Conservation (phyloP, 2,888 invertebrate genomes). For the Tenthredo amoena region DNA sequence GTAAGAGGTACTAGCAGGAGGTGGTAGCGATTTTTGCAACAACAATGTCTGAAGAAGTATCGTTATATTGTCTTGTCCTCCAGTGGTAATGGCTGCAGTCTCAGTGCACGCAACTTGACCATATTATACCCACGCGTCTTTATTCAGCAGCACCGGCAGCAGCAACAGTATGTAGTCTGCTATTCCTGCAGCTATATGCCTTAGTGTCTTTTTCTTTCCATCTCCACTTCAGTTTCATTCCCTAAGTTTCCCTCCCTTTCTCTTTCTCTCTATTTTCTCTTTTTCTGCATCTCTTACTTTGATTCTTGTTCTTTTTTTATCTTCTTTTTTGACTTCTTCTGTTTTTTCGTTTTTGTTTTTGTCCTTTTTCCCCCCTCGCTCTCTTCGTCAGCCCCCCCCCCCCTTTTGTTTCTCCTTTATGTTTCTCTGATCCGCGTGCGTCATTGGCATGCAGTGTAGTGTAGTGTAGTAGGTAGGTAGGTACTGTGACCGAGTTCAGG, state of each 20-base stretch:
- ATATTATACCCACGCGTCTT: conserved; percentile 10
- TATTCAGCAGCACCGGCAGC: not conserved
- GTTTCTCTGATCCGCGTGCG: conserved; percentile 17
- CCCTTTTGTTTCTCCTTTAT: not conserved
- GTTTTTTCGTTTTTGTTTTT: not conserved
- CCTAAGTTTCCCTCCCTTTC: not conserved
- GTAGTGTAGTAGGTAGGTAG: not conserved
- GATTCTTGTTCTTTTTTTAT: not conserved
- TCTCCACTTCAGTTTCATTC: not conserved
- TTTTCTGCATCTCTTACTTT: not conserved
- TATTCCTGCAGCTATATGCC: not conserved
- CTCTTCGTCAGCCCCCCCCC: not conserved
- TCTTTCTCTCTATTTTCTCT: not conserved
- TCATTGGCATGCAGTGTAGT: conserved; percentile 28
- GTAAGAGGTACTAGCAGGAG: not conserved
- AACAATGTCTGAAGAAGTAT: not conserved
- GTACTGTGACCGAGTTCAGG: not conserved
- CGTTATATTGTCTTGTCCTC: not conserved
- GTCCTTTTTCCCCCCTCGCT: not conserved
- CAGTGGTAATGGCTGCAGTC: not conserved
- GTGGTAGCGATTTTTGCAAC: not conserved
- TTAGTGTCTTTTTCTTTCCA: not conserved
- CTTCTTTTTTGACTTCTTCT: not conserved
- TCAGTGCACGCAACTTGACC: not conserved
- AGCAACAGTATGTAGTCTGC: not conserved